These are phyloP conservation scores for Lanius collurio DNA, from an alignment of 2,113 vertebrate species.

Conservation along the genomic window DNA sequence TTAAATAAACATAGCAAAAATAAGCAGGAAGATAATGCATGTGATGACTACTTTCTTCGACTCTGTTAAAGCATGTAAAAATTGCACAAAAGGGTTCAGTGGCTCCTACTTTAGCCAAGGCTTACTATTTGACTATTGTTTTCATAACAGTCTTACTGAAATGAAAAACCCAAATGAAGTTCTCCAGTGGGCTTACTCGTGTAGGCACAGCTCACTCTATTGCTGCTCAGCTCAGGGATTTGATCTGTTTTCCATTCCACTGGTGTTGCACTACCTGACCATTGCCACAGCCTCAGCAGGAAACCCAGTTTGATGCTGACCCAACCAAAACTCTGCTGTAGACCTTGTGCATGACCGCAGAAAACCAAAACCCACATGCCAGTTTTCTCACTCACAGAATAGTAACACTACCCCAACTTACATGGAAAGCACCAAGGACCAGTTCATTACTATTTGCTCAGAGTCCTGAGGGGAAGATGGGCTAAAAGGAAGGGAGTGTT, in stretches of 20 bases:
- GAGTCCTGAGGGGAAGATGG: neutral
- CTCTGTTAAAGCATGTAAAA: neutral
- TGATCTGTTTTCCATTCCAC: neutral
- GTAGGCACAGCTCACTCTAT: neutral
- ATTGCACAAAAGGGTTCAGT: neutral
- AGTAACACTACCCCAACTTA: neutral
- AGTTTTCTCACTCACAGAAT: neutral
- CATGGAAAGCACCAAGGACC: neutral
- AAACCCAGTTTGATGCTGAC: neutral
- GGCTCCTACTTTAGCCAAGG: neutral
- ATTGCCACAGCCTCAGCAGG: neutral
- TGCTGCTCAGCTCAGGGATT: neutral
- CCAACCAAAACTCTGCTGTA: neutral
- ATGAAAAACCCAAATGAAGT: neutral
- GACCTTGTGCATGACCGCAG: fast-evolving
- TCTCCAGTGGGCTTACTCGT: neutral
- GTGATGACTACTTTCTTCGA: neutral
- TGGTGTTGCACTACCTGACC: neutral
- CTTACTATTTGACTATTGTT: neutral
- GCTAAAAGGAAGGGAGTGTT: neutral
- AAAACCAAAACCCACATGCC: neutral
- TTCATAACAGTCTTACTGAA: neutral
- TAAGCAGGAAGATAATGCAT: neutral
- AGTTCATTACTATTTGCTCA: neutral
- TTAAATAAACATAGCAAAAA: neutral